A percentile compares a stretch with the other conserved stretches of the same genome.
These are phyloP conservation scores for Neoaliturus tenellus DNA, from an alignment of 2,888 invertebrate genomes.

Conservation along the genomic window DNA sequence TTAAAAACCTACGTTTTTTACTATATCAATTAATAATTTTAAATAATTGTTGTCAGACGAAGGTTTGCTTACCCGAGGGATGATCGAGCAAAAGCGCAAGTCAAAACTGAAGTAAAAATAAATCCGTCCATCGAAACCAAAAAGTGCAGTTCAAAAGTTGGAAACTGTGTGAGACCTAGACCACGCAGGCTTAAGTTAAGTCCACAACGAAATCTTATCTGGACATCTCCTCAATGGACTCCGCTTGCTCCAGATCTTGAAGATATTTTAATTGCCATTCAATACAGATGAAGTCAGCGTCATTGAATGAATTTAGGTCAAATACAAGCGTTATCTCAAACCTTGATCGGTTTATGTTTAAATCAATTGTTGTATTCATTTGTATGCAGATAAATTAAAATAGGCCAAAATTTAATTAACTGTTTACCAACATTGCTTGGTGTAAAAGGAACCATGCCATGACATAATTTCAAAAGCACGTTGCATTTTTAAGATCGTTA, in stretches of 20 bases:
- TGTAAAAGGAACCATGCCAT: background rate
- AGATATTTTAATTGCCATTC: background rate
- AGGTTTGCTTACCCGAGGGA: background rate
- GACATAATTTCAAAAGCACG: background rate
- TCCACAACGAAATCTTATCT: background rate
- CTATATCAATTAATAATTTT: too few relatives aligned
- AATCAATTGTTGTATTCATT: background rate
- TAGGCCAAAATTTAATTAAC: background rate
- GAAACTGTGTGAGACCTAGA: background rate
- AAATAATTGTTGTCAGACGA: too few relatives aligned
- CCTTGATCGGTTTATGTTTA: background rate
- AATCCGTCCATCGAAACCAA: background rate
- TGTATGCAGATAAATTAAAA: background rate
- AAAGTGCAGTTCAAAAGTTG: background rate
- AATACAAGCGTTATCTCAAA: background rate
- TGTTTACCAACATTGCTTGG: background rate
- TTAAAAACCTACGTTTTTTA: too few relatives aligned
- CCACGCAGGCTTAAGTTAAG: background rate
- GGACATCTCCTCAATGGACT: background rate
- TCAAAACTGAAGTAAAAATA: background rate
- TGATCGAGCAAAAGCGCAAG: background rate
- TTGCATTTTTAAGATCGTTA: background rate
- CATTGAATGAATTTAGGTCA: background rate
- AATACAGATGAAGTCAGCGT: background rate
- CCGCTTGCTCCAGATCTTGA: constrained; percentile 13